Evolutionary conservation across 1,140 invertebrate genomes (phyloP).

Genomic region (Halotydeus destructor): DNA sequence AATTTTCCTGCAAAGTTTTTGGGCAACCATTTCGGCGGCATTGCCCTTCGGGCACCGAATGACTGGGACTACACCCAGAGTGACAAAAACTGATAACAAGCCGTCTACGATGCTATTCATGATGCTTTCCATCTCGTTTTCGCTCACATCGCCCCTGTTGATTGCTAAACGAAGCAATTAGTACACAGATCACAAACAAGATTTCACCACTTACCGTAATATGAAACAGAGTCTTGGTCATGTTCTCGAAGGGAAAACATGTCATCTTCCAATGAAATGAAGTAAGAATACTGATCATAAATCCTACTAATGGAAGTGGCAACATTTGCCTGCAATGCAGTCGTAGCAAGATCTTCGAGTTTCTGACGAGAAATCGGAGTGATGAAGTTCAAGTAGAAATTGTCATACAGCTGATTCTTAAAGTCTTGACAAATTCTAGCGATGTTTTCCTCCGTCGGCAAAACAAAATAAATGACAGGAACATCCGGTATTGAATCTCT

Average conservation of each 20-base stretch:
- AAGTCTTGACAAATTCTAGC: conserved; percentile 70
- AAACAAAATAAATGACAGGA: conserved; percentile 93
- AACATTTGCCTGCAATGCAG: conserved; percentile 66
- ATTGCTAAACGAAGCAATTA: conserved; percentile 39
- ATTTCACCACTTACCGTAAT: conserved; percentile 46
- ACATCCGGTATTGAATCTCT: conserved; percentile 92
- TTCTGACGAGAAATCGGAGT: conserved; percentile 81
- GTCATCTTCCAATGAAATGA: conserved; percentile 94
- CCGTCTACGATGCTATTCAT: conserved; percentile 90
- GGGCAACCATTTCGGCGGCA: conserved; percentile 92
- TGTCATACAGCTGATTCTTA: conserved; percentile 74
- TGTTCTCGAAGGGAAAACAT: conserved; percentile 84
- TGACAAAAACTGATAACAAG: conserved; percentile 92
- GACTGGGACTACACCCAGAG: conserved; percentile 76
- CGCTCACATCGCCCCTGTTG: conserved; percentile 79
- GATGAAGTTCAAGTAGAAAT: conserved; percentile 93
- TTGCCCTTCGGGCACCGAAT: conserved; percentile 86
- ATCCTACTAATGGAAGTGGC: conserved; percentile 81
- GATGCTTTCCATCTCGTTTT: conserved; percentile 82
- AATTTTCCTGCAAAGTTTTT: conserved; percentile 90
- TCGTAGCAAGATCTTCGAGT: conserved; percentile 82
- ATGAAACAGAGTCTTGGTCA: conserved; percentile 69
- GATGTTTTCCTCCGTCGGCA: conserved; percentile 91
- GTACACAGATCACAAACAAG: not conserved
- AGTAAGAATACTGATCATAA: conserved; percentile 94